phyloP scores from a whole-genome alignment of 2,888 invertebrate species.

The Pogonocherus hispidulus region DNA sequence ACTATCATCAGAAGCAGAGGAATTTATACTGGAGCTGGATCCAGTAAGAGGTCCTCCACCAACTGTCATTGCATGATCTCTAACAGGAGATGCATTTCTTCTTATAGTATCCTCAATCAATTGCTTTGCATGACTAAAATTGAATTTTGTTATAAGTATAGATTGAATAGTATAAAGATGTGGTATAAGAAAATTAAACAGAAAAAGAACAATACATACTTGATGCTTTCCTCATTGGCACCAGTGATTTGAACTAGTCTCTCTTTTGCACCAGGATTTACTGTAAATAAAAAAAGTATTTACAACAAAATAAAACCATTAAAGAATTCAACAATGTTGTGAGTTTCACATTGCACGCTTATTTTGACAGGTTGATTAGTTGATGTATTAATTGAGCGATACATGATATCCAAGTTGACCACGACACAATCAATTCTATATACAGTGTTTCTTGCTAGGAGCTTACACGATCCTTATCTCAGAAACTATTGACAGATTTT shows the following conservation, averaged over 20 bases:
- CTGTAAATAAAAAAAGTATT: slow-evolving; percentile 72
- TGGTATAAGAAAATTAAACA: too few species aligned
- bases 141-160: not conserved
- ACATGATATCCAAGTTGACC: too few species aligned
- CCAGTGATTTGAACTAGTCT: slow-evolving; percentile 96
- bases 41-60: slow-evolving; percentile 73
- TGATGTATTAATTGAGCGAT: too few species aligned
- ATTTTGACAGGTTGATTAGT: too few species aligned
- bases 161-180: not conserved
- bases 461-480: too few species aligned
- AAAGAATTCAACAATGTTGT: too few species aligned
- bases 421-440: too few species aligned
- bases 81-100: slow-evolving; percentile 93
- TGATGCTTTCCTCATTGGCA: slow-evolving; percentile 92
- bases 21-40: slow-evolving; percentile 85
- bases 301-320: too few species aligned
- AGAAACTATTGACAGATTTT: too few species aligned
- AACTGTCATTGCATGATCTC: slow-evolving; percentile 71
- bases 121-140: slow-evolving; percentile 87
- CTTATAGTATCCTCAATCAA: slow-evolving; percentile 96
- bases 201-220: too few species aligned
- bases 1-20: slow-evolving; percentile 78
- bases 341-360: too few species aligned
- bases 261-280: slow-evolving; percentile 95
- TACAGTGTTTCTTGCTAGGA: too few species aligned